Evolutionary conservation across 1,140 invertebrate genomes (phyloP).

Genomic region (Pseudomyrmex sp.): DNA sequence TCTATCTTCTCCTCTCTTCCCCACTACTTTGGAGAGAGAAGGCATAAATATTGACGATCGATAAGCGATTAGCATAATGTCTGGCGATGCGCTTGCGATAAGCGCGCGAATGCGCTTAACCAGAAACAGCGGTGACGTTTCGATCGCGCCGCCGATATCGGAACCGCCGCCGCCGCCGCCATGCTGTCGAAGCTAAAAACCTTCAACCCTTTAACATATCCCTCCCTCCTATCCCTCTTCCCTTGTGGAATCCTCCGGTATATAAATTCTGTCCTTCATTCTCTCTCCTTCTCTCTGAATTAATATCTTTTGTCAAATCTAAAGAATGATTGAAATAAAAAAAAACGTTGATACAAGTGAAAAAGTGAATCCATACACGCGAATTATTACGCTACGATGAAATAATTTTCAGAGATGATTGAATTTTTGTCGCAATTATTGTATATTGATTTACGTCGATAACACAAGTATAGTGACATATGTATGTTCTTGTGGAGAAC

Average conservation of each 20-base stretch:
- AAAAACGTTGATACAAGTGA: background rate
- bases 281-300: slow-evolving; percentile 2
- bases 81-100: slow-evolving; percentile 55
- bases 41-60: slow-evolving; percentile 60
- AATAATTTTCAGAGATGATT: too few species aligned
- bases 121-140: slow-evolving; percentile 64
- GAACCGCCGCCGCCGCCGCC: slow-evolving; percentile 8
- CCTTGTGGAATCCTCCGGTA: background rate
- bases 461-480: too few species aligned
- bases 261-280: slow-evolving; percentile 23
- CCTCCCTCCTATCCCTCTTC: background rate
- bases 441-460: too few species aligned
- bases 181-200: slow-evolving; percentile 53
- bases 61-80: slow-evolving; percentile 62
- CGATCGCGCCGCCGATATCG: slow-evolving; percentile 58
- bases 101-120: slow-evolving; percentile 60
- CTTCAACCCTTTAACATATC: slow-evolving; percentile 47
- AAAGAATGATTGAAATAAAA: slow-evolving; percentile 4
- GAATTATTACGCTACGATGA: too few species aligned
- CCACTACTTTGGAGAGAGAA: background rate
- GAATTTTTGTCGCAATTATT: background rate
- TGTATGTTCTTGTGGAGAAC: too few species aligned
- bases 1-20: background rate
- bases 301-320: slow-evolving; percentile 3
- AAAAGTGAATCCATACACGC: too few species aligned